These are phyloP conservation scores for Lepidotrigona ventralis DNA, from an alignment of 1,140 invertebrate genomes.

Conservation along the genomic window DNA sequence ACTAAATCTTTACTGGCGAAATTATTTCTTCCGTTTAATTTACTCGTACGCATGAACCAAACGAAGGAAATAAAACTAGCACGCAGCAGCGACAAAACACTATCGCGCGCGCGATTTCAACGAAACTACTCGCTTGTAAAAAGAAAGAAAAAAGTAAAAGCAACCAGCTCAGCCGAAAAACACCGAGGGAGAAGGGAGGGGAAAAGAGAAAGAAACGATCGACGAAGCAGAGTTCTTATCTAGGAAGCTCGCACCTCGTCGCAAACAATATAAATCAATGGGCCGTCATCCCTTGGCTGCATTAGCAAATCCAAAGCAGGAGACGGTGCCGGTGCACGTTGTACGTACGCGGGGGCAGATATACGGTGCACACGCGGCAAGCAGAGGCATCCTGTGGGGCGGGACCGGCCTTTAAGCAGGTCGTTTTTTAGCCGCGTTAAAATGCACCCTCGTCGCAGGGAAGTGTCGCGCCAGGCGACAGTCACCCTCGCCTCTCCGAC, in stretches of 20 bases:
- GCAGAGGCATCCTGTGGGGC: not conserved
- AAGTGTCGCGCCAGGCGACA: conserved; percentile 55
- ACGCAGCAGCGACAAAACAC: too few relatives aligned
- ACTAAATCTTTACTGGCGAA: too few relatives aligned
- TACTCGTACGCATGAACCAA: too few relatives aligned
- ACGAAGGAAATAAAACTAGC: too few relatives aligned
- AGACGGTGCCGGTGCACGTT: not conserved
- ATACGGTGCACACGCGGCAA: not conserved
- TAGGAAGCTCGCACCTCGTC: conserved; percentile 29
- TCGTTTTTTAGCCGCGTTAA: conserved; percentile 65
- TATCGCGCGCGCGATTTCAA: too few relatives aligned
- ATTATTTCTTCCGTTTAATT: too few relatives aligned
- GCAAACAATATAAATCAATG: conserved; percentile 61
- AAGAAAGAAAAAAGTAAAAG: too few relatives aligned
- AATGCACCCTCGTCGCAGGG: conserved; percentile 57
- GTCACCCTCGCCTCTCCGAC: conserved; percentile 53
- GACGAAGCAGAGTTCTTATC: conserved; percentile 14
- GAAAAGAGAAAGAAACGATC: not conserved
- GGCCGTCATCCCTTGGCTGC: conserved; percentile 31
- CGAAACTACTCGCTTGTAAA: too few relatives aligned
- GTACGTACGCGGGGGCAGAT: not conserved
- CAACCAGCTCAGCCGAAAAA: not conserved
- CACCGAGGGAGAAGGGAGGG: not conserved
- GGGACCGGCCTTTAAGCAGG: conserved; percentile 51
- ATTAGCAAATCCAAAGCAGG: conserved; percentile 56